Percentiles rank a stretch among this genome's conserved stretches.
phyloP scores from a whole-genome alignment of 2,797 vertebrate species.

The Cygnus olor region DNA sequence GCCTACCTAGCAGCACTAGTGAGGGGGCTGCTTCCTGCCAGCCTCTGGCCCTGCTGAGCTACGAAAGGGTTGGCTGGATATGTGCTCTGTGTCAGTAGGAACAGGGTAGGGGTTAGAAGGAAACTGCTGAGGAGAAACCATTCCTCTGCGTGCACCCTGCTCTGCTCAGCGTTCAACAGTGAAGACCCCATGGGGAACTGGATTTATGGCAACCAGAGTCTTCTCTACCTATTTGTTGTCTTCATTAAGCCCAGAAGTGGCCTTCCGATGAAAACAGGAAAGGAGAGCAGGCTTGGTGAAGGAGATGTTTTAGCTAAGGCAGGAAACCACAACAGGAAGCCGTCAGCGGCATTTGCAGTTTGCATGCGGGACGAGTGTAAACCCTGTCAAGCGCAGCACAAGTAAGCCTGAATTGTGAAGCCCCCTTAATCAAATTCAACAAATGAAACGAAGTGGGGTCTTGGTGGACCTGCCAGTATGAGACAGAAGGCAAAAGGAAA shows the following conservation, averaged over 20 bases:
- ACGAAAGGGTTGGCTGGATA: neutral
- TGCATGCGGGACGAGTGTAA: neutral
- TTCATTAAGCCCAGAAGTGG: neutral
- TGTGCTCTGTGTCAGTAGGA: neutral
- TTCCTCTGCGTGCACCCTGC: neutral
- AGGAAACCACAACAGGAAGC: constrained; percentile 74
- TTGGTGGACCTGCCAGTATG: neutral
- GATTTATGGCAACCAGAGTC: neutral
- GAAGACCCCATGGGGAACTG: neutral
- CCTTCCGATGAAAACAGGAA: constrained; percentile 43
- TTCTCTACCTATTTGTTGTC: neutral
- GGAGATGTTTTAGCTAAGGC: constrained; percentile 11
- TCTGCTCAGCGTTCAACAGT: neutral
- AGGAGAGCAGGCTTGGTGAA: neutral
- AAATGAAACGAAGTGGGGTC: neutral
- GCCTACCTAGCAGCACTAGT: fast-evolving
- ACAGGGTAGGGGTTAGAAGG: neutral
- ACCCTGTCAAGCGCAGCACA: neutral
- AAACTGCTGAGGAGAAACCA: neutral
- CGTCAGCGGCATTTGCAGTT: neutral
- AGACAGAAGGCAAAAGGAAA: neutral
- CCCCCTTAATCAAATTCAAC: neutral
- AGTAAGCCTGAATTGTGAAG: neutral
- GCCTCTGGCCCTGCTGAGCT: neutral
- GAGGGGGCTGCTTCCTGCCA: neutral